Percentiles rank a stretch among this genome's conserved stretches.
These are phyloP conservation scores for Scolopax mira DNA, from an alignment of 2,113 vertebrate genomes.

Conservation along the genomic window DNA sequence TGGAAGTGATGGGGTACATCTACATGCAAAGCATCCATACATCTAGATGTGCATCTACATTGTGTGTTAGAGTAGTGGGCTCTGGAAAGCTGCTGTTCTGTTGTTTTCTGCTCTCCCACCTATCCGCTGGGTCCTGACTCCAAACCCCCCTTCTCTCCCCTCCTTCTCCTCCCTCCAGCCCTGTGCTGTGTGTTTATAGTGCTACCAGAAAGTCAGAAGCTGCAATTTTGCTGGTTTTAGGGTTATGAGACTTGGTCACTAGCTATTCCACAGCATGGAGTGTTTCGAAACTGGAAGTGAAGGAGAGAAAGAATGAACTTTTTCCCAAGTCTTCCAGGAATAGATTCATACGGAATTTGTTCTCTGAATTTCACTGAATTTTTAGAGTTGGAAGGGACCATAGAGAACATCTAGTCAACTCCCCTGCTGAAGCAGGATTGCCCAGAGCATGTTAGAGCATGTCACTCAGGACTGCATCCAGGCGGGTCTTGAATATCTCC, in stretches of 20 bases:
- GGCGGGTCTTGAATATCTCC: no score
- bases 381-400: no score
- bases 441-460: no score
- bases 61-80: not conserved
- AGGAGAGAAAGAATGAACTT: not conserved
- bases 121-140: not conserved
- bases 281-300: not conserved
- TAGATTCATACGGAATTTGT: not conserved
- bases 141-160: no score
- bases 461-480: no score
- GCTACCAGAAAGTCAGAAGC: not conserved
- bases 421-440: no score
- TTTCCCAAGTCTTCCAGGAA: not conserved
- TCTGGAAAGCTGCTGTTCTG: not conserved
- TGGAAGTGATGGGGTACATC: not conserved
- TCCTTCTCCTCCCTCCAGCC: no score
- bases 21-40: not conserved
- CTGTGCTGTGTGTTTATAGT: not conserved
- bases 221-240: not conserved
- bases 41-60: not conserved
- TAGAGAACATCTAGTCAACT: no score
- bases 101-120: not conserved
- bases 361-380: no score
- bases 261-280: not conserved
- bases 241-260: not conserved